Conservation (phyloP, 2,888 invertebrate genomes). For the Dryococelus australis region DNA sequence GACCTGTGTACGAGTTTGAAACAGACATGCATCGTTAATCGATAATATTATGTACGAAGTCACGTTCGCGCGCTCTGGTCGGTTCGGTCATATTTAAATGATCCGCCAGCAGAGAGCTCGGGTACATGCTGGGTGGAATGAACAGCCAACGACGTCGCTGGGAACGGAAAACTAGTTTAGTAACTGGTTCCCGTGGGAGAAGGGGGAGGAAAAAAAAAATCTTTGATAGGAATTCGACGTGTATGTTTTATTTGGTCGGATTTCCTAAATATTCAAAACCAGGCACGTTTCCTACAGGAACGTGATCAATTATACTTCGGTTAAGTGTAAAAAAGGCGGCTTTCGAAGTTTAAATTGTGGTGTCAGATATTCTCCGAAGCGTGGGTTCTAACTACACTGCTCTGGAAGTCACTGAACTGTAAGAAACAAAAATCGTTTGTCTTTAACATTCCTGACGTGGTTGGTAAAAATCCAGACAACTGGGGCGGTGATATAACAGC, state of each 20-base stretch:
- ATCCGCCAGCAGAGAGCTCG: not conserved
- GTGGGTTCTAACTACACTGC: not conserved
- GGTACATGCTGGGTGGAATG: not conserved
- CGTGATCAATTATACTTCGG: slow-evolving; percentile 16
- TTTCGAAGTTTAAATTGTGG: not conserved
- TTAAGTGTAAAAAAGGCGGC: not conserved
- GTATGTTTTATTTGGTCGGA: not conserved
- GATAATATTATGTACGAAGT: not conserved
- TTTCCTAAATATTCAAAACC: not conserved
- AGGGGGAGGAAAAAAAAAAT: not conserved
- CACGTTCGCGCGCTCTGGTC: not conserved
- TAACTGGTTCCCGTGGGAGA: not conserved
- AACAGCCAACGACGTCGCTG: not conserved
- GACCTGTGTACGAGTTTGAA: too few species aligned
- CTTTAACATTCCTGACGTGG: not conserved
- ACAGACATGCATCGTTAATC: not conserved
- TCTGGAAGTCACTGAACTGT: too few species aligned
- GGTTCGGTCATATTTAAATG: not conserved
- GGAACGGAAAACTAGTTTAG: not conserved
- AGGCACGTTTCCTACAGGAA: not conserved
- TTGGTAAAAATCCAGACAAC: too few species aligned
- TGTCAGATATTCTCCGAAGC: not conserved
- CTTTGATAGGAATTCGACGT: slow-evolving; percentile 7
- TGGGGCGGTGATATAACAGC: too few species aligned
- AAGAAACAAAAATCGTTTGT: not conserved